Conservation (phyloP, 1,140 invertebrate genomes). For the Catajapyx aquilonaris region DNA sequence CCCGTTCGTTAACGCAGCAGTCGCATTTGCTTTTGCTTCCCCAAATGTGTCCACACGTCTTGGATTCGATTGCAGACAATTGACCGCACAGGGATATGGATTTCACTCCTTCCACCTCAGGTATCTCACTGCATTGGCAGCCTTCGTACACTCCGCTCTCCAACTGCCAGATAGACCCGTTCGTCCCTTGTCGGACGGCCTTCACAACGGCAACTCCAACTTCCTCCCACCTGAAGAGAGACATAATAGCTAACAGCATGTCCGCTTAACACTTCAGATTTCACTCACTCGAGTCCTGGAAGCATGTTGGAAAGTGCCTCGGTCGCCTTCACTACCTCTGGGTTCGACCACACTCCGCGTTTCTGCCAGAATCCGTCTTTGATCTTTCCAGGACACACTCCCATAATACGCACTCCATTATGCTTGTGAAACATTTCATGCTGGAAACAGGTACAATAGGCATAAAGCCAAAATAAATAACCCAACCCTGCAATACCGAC, state of each 20-base stretch:
- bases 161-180: conserved; percentile 52
- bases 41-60: too few relatives aligned
- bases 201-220: conserved; percentile 39
- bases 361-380: neutral
- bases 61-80: too few relatives aligned
- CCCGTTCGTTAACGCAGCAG: too few relatives aligned
- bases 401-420: conserved; percentile 29
- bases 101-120: too few relatives aligned
- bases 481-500: too few relatives aligned
- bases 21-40: too few relatives aligned
- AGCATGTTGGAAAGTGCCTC: neutral
- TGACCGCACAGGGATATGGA: too few relatives aligned
- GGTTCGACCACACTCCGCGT: conserved; percentile 6
- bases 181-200: conserved; percentile 35
- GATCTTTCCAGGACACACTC: conserved; percentile 24
- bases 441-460: too few relatives aligned
- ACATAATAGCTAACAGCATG: neutral
- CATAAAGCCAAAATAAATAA: too few relatives aligned
- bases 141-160: too few relatives aligned
- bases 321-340: conserved; percentile 1
- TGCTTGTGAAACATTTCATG: conserved; percentile 26
- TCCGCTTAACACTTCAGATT: neutral
- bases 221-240: conserved; percentile 35
- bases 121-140: too few relatives aligned
- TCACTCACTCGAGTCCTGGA: neutral